phyloP scores from a whole-genome alignment of 2,888 invertebrate genomes.

The Charanyca ferruginea region DNA sequence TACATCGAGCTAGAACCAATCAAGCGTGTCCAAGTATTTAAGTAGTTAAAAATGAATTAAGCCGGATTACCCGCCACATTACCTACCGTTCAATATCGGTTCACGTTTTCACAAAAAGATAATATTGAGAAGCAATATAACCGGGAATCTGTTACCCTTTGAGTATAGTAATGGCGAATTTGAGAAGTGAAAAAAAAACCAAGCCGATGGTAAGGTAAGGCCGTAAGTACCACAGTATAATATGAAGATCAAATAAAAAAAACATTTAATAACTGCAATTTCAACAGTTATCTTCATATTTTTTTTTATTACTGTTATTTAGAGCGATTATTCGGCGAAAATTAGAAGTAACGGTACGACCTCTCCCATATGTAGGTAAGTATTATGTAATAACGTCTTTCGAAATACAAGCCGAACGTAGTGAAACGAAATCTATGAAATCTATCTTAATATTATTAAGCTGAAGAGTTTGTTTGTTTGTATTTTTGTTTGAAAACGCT shows the following conservation, averaged over 20 bases:
- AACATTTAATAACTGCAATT: neutral
- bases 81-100: neutral
- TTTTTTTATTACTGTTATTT: conserved; percentile 4
- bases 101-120: neutral
- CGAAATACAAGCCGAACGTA: neutral
- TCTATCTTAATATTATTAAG: too few relatives aligned
- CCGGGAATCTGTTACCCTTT: too few relatives aligned
- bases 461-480: too few relatives aligned
- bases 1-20: conserved; percentile 9
- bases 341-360: neutral
- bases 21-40: conserved; percentile 9
- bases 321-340: neutral
- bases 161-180: too few relatives aligned
- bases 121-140: too few relatives aligned
- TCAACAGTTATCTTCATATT: neutral
- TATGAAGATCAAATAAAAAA: too few relatives aligned
- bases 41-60: conserved; percentile 6
- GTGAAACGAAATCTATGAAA: neutral
- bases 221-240: too few relatives aligned
- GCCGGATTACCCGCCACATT: conserved; percentile 6
- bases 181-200: too few relatives aligned
- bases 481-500: too few relatives aligned
- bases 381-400: neutral
- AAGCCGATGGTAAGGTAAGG: too few relatives aligned
- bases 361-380: neutral